Conservation (phyloP, 2,797 vertebrate species). For the Meriones psammophilus region DNA sequence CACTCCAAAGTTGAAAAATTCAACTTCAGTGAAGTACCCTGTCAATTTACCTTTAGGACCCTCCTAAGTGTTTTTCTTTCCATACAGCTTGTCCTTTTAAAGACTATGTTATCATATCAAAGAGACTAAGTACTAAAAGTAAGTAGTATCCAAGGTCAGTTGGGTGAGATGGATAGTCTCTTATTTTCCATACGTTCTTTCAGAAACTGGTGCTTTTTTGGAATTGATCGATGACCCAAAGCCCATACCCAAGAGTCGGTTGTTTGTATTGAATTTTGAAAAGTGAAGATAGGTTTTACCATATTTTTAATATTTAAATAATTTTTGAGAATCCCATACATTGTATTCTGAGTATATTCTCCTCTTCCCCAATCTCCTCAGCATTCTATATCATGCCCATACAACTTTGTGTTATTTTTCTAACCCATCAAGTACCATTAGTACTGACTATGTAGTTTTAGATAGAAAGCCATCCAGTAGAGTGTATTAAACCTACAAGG, state of each 20-base stretch:
- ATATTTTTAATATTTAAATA: neutral
- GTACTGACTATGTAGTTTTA: neutral
- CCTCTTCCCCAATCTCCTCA: neutral
- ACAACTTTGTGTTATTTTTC: neutral
- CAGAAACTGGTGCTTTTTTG: neutral
- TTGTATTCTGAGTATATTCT: neutral
- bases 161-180: neutral
- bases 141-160: neutral
- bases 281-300: neutral
- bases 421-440: neutral
- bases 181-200: neutral
- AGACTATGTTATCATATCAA: neutral
- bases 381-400: neutral
- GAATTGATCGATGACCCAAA: neutral
- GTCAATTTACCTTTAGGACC: neutral
- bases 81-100: neutral
- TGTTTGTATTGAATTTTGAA: neutral
- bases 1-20: neutral
- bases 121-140: neutral
- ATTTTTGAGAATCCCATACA: neutral
- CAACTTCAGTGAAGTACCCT: neutral
- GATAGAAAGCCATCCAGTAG: neutral
- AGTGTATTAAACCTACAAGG: neutral
- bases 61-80: neutral
- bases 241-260: neutral